Percentiles rank a stretch among this genome's conserved stretches.
These are phyloP conservation scores for Drosophila prosaltans DNA, from an alignment of 1,140 invertebrate species.

Conservation along the genomic window DNA sequence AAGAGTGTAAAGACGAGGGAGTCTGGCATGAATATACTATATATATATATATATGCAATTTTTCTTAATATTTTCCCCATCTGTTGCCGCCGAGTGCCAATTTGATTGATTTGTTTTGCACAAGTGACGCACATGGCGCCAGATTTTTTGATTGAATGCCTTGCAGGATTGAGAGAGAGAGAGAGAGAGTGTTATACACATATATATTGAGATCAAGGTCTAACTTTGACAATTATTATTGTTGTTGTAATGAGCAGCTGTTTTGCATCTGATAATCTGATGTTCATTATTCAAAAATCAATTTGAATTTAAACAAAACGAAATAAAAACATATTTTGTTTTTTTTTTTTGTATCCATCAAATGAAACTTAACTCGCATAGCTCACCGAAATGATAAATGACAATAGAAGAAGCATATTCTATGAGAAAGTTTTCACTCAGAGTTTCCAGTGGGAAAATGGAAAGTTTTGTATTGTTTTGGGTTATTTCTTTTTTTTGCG, in stretches of 20 bases:
- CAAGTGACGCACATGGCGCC: constrained; percentile 56
- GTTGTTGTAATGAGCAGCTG: constrained; percentile 42
- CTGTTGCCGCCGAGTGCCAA: constrained; percentile 5
- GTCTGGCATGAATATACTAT: background rate
- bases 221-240: background rate
- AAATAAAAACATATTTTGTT: background rate
- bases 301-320: background rate
- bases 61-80: constrained; percentile 51
- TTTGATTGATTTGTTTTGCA: constrained; percentile 79
- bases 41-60: constrained; percentile 40
- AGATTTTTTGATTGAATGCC: constrained; percentile 56
- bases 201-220: constrained; percentile 8
- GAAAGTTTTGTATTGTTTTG: constrained; percentile 20
- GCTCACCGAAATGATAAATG: constrained; percentile 67
- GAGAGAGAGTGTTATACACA: background rate
- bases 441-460: constrained; percentile 43
- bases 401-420: constrained; percentile 38
- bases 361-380: constrained; percentile 59
- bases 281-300: constrained; percentile 35
- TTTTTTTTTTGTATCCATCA: constrained; percentile 28
- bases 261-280: constrained; percentile 45
- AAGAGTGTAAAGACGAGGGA: background rate
- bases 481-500: constrained; percentile 36
- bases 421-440: constrained; percentile 42
- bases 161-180: constrained; percentile 4